A percentile compares a stretch with the other conserved stretches of the same genome.
These are phyloP conservation scores for Artibeus lituratus DNA, from an alignment of 2,797 vertebrate species.

Conservation along the genomic window DNA sequence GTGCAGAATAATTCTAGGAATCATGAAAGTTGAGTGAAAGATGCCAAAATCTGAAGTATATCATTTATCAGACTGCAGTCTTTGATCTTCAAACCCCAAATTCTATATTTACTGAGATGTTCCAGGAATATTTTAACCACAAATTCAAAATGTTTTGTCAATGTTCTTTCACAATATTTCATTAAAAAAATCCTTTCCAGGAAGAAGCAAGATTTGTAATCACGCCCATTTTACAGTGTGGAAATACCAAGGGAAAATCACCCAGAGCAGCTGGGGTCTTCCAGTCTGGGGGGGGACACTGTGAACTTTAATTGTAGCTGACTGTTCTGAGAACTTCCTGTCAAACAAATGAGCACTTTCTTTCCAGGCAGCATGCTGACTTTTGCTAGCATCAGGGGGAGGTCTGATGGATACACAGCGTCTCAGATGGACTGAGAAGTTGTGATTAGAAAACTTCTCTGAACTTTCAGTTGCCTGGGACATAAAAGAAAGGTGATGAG, in stretches of 20 bases:
- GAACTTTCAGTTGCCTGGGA: background rate
- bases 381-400: background rate
- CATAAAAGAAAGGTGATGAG: background rate
- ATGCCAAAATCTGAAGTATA: conserved; percentile 35
- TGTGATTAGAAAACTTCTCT: background rate
- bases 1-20: conserved; percentile 59
- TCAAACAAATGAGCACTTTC: background rate
- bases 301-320: background rate
- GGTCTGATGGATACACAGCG: background rate
- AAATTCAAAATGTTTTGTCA: conserved; percentile 40
- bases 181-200: background rate
- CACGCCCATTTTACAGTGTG: background rate
- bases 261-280: background rate
- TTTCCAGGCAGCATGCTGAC: background rate
- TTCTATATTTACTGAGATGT: conserved; percentile 3
- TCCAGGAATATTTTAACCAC: conserved; percentile 52
- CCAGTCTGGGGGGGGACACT: background rate
- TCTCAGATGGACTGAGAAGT: background rate
- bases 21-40: background rate
- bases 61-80: conserved; percentile 32
- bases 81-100: conserved; percentile 49
- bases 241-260: background rate
- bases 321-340: background rate
- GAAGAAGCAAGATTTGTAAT: background rate
- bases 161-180: conserved; percentile 1